These are phyloP conservation scores for Geophilus truncorum DNA, from an alignment of 2,888 invertebrate species.

Conservation along the genomic window DNA sequence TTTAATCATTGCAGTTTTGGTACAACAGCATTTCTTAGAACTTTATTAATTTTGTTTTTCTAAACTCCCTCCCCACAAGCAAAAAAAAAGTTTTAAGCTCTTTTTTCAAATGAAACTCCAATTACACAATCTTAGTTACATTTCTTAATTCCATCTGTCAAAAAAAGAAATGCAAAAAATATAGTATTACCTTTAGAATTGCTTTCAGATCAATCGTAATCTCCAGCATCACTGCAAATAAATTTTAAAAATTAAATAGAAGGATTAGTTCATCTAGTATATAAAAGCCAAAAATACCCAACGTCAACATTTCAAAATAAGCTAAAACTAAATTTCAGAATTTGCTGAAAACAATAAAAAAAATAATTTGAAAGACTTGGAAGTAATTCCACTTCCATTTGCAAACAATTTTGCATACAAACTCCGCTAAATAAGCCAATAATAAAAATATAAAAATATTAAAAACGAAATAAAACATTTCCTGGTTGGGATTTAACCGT, in stretches of 20 bases:
- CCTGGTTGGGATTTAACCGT: no score
- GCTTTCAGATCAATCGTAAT: neutral
- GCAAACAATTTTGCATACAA: neutral
- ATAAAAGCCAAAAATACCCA: no score
- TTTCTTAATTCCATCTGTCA: neutral
- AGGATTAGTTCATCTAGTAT: neutral
- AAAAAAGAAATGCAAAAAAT: neutral
- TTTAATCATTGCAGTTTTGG: neutral
- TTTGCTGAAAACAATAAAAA: neutral
- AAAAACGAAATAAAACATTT: no score
- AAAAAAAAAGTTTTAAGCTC: neutral
- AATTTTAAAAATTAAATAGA: neutral
- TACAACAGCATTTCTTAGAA: neutral
- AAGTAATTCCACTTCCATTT: neutral
- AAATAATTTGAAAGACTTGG: neutral
- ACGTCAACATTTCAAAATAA: neutral
- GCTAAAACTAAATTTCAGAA: no score
- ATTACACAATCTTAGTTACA: constrained; percentile 21
- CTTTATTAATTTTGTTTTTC: constrained; percentile 14
- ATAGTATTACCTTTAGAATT: neutral
- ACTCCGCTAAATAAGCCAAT: neutral
- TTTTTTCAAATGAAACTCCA: neutral
- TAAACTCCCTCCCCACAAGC: no score
- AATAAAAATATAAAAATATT: neutral
- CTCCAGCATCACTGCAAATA: neutral